Base-by-base conservation (phyloP, 2,797 vertebrate genomes). In the Pelobates cultripes region DNA sequence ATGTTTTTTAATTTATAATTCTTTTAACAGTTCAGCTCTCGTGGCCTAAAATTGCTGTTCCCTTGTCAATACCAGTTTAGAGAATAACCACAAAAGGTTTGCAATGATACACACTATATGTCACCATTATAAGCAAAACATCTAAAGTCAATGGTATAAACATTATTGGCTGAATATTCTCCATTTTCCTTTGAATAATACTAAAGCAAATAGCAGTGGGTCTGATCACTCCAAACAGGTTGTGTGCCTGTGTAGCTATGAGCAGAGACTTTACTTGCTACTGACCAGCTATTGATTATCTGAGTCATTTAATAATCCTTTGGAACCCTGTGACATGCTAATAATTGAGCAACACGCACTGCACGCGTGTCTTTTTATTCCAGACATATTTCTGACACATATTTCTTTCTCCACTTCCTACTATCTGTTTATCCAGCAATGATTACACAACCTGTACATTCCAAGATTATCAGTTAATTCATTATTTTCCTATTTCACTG, bases 271-370 rank as follows among this genome's bases (percentile, higher is more conserved):
- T n/a, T 57, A 40, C 17, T 63, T 43, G 41, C 40, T 10, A 5
- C 17, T 17, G 13, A 28, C 55, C 17, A 78, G 14, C 9, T 10
- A 64, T 71, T 72, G 77, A 79, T 78, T 71, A 43, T 63, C 41
- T 63, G 28, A 47, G n/a, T 72, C 42, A 71, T 70, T 55, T 42
- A 72, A 75, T 75, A 63, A 79, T 72, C 68, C 57, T n/a, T 61
- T 47, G 7, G 68, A 47, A 15, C 44, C 72, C 15, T 12, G 14
- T 42, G 55, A 75, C 73, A 10, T 9, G 14, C 55, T 60, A 3
- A 47, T 51, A 51, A 51, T 6, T 43, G 28, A 73, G 13, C 42
- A 13, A 51, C 69, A 71, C 7, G 43, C 15, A 73, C 44, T 55
- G 10, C 28, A 57, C 3, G 10, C 13, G 8, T 73, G 44, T 45